phyloP scores from a whole-genome alignment of 2,797 vertebrate species.

The Sandelia bainsii region DNA sequence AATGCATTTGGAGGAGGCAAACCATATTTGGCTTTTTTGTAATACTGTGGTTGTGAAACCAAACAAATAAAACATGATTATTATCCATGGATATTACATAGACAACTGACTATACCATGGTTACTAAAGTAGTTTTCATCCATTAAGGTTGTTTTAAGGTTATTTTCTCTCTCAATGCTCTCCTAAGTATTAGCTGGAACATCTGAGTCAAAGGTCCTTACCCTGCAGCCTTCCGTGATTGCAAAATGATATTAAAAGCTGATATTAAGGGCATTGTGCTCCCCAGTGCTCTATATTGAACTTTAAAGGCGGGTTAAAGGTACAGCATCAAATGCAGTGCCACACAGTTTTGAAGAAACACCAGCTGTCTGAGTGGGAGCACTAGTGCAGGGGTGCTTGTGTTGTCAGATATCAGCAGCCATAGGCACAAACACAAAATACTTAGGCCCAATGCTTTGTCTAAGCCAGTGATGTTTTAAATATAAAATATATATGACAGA shows the following conservation, averaged over 20 bases:
- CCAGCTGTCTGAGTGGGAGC: neutral
- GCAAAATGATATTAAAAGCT: conserved; percentile 71
- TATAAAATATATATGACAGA: conserved; percentile 56
- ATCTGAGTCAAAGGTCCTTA: conserved; percentile 49
- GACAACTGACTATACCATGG: conserved; percentile 55
- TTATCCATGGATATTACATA: conserved; percentile 28
- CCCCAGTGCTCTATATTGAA: neutral
- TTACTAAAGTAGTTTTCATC: conserved; percentile 36
- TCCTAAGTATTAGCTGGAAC: conserved; percentile 48
- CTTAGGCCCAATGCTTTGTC: too few relatives aligned
- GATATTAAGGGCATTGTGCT: conserved; percentile 46
- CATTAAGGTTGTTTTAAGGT: conserved; percentile 22
- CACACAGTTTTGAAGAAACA: too few relatives aligned
- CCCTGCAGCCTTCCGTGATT: conserved; percentile 60
- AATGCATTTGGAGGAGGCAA: conserved; percentile 23
- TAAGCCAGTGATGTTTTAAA: conserved; percentile 4
- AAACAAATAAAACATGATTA: conserved; percentile 52
- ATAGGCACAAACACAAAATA: too few relatives aligned
- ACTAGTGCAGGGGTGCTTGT: neutral
- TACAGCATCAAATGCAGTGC: neutral
- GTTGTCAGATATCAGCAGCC: neutral
- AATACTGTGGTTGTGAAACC: conserved; percentile 33
- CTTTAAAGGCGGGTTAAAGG: neutral
- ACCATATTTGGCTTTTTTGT: conserved; percentile 16
- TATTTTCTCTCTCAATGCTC: conserved; percentile 24